Evolutionary conservation across 2,888 invertebrate genomes (phyloP).

Genomic region (Drosophila kanekoi): DNA sequence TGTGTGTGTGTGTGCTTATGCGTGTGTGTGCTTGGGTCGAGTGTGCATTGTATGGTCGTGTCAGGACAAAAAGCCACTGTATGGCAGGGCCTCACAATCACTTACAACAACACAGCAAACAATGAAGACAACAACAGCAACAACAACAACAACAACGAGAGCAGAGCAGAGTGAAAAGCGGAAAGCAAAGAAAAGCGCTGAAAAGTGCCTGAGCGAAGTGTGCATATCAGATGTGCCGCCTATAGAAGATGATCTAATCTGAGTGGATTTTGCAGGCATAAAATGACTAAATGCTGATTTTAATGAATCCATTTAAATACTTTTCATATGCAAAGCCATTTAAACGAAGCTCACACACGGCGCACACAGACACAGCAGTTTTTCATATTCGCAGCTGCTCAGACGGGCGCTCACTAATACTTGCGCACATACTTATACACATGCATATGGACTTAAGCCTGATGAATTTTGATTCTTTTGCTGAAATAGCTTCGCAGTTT

Average conservation of each 20-base stretch:
- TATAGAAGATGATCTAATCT: conserved; percentile 33
- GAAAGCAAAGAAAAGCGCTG: conserved; percentile 39
- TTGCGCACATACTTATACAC: neutral
- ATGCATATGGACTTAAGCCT: neutral
- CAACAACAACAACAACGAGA: conserved; percentile 13
- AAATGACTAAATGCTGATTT: conserved; percentile 17
- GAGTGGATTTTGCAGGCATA: conserved; percentile 15
- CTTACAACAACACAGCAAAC: conserved; percentile 59
- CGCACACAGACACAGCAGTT: neutral
- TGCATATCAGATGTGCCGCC: conserved; percentile 9
- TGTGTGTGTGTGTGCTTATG: too few relatives aligned
- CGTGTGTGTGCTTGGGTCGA: conserved; percentile 31
- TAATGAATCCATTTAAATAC: neutral
- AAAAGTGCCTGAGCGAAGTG: conserved; percentile 36
- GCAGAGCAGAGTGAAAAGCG: conserved; percentile 31
- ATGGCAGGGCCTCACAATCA: conserved; percentile 58
- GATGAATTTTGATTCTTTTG: too few relatives aligned
- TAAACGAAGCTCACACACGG: neutral
- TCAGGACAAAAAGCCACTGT: conserved; percentile 68
- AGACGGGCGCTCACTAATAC: neutral
- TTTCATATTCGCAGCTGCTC: too few relatives aligned
- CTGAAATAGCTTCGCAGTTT: neutral
- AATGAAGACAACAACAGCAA: conserved; percentile 31
- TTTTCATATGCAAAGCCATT: neutral
- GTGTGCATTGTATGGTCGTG: conserved; percentile 59